phyloP scores from a whole-genome alignment of 2,113 vertebrate genomes.

The Xyrauchen texanus region DNA sequence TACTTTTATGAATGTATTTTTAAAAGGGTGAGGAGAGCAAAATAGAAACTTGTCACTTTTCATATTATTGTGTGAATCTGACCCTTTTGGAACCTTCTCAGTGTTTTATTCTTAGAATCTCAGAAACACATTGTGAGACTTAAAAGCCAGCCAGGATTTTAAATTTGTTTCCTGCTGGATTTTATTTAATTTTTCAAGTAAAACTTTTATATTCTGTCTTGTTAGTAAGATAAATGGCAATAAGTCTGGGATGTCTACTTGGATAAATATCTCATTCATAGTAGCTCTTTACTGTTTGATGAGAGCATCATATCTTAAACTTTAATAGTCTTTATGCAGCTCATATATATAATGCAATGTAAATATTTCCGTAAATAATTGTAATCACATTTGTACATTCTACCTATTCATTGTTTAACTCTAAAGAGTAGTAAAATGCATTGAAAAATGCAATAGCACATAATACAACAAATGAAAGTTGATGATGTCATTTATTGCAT shows the following conservation, averaged over 20 bases:
- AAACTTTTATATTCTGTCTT: neutral
- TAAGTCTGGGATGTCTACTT: neutral
- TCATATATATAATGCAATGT: too few relatives aligned
- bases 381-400: too few relatives aligned
- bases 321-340: neutral
- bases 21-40: neutral
- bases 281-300: neutral
- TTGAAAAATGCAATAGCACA: too few relatives aligned
- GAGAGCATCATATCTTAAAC: neutral
- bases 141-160: neutral
- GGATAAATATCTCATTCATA: neutral
- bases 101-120: neutral
- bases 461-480: too few relatives aligned
- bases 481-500: too few relatives aligned
- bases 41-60: conserved; percentile 17
- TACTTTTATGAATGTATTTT: neutral
- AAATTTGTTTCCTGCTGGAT: neutral
- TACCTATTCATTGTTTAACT: too few relatives aligned
- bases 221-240: neutral
- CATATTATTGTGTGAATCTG: neutral
- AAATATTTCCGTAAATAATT: too few relatives aligned
- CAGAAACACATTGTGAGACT: neutral
- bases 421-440: too few relatives aligned
- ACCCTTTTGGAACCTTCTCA: neutral
- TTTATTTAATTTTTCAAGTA: neutral